These are phyloP conservation scores for Leptinotarsa undecemlineata DNA, from an alignment of 1,140 invertebrate genomes.

Conservation along the genomic window DNA sequence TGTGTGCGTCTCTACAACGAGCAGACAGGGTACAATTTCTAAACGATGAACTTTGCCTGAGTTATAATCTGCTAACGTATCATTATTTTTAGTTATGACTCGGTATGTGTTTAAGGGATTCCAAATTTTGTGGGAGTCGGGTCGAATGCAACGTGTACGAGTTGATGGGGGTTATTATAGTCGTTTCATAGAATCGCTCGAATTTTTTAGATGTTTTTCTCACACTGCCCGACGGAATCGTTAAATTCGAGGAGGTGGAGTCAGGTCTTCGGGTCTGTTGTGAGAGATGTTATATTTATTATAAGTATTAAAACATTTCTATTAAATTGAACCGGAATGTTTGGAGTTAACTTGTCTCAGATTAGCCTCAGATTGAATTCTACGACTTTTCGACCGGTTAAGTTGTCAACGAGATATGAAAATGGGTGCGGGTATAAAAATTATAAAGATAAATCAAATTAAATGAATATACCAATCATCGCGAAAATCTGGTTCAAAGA, in stretches of 20 bases:
- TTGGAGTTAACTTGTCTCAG: too few species aligned
- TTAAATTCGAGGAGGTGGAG: neutral
- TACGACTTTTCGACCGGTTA: too few species aligned
- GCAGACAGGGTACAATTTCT: conserved; percentile 6
- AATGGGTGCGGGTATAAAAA: too few species aligned
- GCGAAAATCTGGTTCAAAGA: too few species aligned
- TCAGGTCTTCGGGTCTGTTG: too few species aligned
- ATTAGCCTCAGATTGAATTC: too few species aligned
- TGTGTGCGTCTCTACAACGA: neutral
- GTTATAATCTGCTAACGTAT: conserved; percentile 22
- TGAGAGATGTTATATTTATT: too few species aligned
- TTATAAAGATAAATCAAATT: too few species aligned
- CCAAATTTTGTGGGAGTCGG: conserved; percentile 27
- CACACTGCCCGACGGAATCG: conserved; percentile 7
- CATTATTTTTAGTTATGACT: conserved; percentile 29
- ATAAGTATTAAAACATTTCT: too few species aligned
- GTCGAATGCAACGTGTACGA: conserved; percentile 1
- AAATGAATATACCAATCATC: too few species aligned
- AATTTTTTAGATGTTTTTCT: conserved; percentile 23
- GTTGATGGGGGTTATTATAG: conserved; percentile 11
- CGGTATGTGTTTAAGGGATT: conserved; percentile 27
- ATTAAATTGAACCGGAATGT: too few species aligned
- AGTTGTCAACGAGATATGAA: too few species aligned
- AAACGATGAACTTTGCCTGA: conserved; percentile 21
- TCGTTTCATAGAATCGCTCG: conserved; percentile 19